Evolutionary conservation across 92 coral and sea anemone species (phyloP).

Genomic region (Phenganax subtilis): DNA sequence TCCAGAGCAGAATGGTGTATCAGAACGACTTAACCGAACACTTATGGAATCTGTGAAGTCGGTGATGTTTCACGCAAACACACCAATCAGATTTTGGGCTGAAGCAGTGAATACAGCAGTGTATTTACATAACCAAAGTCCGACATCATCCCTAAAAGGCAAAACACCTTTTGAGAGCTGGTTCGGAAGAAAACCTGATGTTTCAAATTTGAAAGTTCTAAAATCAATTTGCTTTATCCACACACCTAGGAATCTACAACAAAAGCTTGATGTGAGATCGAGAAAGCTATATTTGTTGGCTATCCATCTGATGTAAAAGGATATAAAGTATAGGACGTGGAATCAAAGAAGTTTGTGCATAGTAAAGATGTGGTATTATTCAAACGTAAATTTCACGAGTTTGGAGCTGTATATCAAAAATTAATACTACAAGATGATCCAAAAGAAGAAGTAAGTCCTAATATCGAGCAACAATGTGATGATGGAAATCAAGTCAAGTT

Average conservation of each 20-base stretch:
- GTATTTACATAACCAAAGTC: constrained; percentile 38
- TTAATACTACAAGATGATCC: no score
- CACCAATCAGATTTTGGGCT: constrained; percentile 41
- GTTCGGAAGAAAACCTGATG: constrained; percentile 40
- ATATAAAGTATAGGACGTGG: constrained; percentile 21
- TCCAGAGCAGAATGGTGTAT: constrained; percentile 42
- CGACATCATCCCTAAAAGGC: constrained; percentile 1
- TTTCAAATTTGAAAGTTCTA: constrained; percentile 58
- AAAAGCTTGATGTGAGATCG: constrained; percentile 31
- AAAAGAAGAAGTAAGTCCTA: not conserved
- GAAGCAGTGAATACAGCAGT: constrained; percentile 43
- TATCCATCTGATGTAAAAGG: constrained; percentile 33
- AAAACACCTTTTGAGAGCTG: constrained; percentile 27
- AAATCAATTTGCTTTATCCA: constrained; percentile 53
- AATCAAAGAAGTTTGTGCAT: not conserved
- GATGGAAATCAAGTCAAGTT: no score
- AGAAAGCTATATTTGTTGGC: constrained; percentile 36
- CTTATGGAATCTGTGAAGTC: constrained; percentile 41
- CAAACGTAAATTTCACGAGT: not conserved
- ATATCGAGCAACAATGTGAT: no score
- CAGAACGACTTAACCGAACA: constrained; percentile 41
- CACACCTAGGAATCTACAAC: constrained; percentile 48
- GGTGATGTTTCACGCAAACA: constrained; percentile 26
- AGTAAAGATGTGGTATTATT: not conserved
- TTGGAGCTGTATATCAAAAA: not conserved